phyloP scores from a whole-genome alignment of 1,140 invertebrate species.

The Aricia agestis region DNA sequence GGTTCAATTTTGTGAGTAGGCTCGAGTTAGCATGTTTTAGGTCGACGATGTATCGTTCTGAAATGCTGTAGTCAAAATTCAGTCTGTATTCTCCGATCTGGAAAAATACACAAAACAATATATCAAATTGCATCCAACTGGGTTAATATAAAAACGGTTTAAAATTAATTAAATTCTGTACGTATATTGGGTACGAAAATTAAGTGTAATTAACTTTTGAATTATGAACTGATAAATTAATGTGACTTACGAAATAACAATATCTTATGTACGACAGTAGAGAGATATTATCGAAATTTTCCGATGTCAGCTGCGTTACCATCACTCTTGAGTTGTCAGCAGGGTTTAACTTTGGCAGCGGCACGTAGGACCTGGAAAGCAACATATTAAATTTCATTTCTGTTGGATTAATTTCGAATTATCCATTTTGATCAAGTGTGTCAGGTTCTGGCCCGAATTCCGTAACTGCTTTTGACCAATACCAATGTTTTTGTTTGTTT shows the following conservation, averaged over 20 bases:
- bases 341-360: constrained; percentile 46
- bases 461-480: too few relatives aligned
- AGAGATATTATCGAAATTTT: constrained; percentile 46
- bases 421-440: background rate
- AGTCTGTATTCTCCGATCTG: constrained; percentile 59
- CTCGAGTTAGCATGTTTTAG: constrained; percentile 45
- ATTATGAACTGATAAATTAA: background rate
- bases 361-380: constrained; percentile 38
- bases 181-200: too few relatives aligned
- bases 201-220: constrained; percentile 8
- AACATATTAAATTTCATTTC: constrained; percentile 3
- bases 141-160: too few relatives aligned
- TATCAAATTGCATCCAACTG: too few relatives aligned
- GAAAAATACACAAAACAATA: constrained; percentile 23
- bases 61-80: constrained; percentile 44
- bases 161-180: too few relatives aligned
- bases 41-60: constrained; percentile 52
- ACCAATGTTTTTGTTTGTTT: too few relatives aligned
- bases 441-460: too few relatives aligned
- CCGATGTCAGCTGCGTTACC: constrained; percentile 49
- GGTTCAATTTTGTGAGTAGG: constrained; percentile 46
- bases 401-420: background rate
- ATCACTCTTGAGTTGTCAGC: constrained; percentile 49
- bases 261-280: constrained; percentile 55
- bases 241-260: constrained; percentile 44